Evolutionary conservation across 2,797 vertebrate genomes (phyloP), one percentile per base, ranked within the genome.

Genomic region (Adelosebastes latens): DNA sequence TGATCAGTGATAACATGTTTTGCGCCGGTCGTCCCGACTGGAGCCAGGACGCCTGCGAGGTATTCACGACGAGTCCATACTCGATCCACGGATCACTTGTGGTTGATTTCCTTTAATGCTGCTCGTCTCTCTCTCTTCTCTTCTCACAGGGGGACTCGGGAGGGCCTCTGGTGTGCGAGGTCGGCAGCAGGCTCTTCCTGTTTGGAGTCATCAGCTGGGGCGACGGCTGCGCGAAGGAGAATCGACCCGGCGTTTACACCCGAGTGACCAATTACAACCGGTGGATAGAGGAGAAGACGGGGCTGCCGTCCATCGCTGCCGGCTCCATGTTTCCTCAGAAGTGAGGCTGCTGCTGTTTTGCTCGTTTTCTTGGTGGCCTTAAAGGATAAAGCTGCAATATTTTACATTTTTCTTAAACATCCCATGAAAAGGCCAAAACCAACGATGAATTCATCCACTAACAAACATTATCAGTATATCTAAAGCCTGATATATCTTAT

Each of bases 151-250:
- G 98, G 31, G 98, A 99, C 89, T 99, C 98, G 0, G 98, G 98
- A 4, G 98, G 98, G 0, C 98, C 98, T 6, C 92, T 99, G 85
- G 87, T 97, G 77, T 99, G 97, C n/a, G 86, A 97, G 62, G 71
- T 82, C 4, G 77, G 82, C 24, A 82, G 65, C 78, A 95, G 83
- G 75, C 91, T 96, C 94, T 95, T 92, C 49, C 95, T 97, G 59
- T 97, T 97, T 18, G 98, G 98, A 0, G 95, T 99, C 34, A 93
- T 99, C 90, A 99, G 98, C 95, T 99, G 98, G 97, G 98, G 98
- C 18, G 93, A 97, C 0, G 95, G 94, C 6, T 99, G 98, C 75
- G 96, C 97, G 0, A 80, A 84, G 59, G 18, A 94, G 82, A 70
- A 91, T 24, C 96, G 95, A 9, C 98, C 98, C 0, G 98, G 98